Base-by-base conservation (phyloP, 2,888 invertebrate genomes). In the Heteromyza rotundicornis region DNA sequence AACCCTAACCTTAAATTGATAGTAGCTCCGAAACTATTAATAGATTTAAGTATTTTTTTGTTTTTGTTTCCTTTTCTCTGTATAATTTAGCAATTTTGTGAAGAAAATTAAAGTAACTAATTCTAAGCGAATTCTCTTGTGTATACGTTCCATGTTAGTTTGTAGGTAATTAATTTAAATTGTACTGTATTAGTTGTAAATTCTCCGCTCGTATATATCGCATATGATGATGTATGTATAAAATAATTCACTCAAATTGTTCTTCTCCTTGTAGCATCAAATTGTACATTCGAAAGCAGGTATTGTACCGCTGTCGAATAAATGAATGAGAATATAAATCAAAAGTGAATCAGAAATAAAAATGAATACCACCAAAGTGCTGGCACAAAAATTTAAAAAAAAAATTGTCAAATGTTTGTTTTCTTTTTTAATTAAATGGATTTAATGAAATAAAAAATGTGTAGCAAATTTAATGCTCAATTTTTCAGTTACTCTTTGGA, bases 311-410 rank as follows among this genome's bases (percentile, higher is more conserved):
- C 52, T 49, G 22, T n/a, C n/a, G n/a, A n/a, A 24, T 14, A 24
- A 51, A n/a, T 19, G 24, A 16, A n/a, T 52, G 24, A 59, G 36
- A n/a, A 23, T 36, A 44, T 23, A 16, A 44, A 20, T 19, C 19
- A 3, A 16, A 5, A 24, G 56, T 55, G 27, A 57, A 61, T 44
- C 14, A n/a, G n/a, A 17, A 62, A 59, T 63, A 40, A 57, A 64
- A 65, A 63, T 54, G 59, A 52, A 68, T 65, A 73, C 69, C 79
- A 79, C 79, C 78, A 79, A 79, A 79, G 80, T 79, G 79, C 79
- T 79, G 79, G 80, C 80, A 79, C 80, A 78, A 69, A 64, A 67
- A 51, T 53, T 54, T 10, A 47, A 54, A 60, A 23, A 63, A 69
- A 68, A 69, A 64, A 47, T n/a, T n/a, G n/a, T n/a, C n/a, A n/a